Evolutionary conservation across 1,140 invertebrate genomes (phyloP).

Genomic region (Hermatobates lingyangjiaoensis): DNA sequence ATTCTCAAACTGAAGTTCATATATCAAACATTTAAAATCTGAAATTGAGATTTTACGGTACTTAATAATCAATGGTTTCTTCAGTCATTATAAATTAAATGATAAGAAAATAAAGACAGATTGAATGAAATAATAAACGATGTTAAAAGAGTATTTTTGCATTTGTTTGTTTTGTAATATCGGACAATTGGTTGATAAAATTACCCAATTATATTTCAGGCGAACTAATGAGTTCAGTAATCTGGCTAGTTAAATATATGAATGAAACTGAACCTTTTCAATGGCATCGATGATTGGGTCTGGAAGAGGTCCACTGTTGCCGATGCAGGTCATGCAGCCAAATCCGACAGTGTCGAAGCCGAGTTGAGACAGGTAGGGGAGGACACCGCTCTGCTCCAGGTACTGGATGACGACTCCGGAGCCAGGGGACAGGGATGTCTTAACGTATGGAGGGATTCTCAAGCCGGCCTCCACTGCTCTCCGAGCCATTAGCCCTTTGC

Average conservation of each 20-base stretch:
- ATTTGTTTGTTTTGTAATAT: no score
- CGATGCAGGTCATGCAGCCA: constrained; percentile 98
- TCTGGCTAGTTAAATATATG: not conserved
- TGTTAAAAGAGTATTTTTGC: no score
- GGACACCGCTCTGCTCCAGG: constrained; percentile 68
- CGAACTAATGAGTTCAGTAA: no score
- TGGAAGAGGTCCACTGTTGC: constrained; percentile 86
- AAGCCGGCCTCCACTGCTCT: constrained; percentile 87
- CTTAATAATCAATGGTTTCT: no score
- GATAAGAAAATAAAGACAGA: no score
- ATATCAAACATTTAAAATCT: no score
- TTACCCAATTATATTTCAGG: no score
- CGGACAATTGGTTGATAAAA: no score
- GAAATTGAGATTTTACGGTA: no score
- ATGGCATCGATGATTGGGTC: constrained; percentile 81
- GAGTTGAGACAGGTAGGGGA: constrained; percentile 64
- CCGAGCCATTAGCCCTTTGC: constrained; percentile 69
- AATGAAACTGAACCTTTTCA: constrained; percentile 59
- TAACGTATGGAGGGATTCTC: constrained; percentile 77
- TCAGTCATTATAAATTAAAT: no score
- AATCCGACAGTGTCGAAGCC: constrained; percentile 93
- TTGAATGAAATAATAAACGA: no score
- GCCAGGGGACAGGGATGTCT: constrained; percentile 90
- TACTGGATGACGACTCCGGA: constrained; percentile 97
- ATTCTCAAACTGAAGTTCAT: no score